Conservation (phyloP, 2,113 vertebrate species). For the Pedionomus torquatus region DNA sequence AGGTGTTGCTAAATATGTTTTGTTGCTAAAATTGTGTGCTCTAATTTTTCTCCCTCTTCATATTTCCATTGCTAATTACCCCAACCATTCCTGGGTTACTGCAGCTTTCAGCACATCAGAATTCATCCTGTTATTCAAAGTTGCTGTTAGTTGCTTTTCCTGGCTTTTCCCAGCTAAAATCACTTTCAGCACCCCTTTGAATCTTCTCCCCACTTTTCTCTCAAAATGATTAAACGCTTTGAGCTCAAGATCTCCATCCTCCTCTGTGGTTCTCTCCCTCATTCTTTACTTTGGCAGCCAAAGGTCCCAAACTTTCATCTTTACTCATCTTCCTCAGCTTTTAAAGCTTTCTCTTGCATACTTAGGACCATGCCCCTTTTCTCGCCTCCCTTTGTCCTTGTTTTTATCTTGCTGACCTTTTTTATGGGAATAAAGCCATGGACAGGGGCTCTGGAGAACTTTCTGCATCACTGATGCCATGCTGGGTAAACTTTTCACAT, state of each 20-base stretch:
- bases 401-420: background rate
- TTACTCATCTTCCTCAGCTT: background rate
- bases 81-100: background rate
- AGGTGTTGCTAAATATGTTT: background rate
- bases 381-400: background rate
- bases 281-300: background rate
- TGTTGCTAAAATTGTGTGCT: background rate
- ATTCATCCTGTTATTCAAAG: background rate
- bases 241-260: background rate
- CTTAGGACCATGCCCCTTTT: background rate
- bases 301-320: background rate
- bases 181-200: background rate
- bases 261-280: background rate
- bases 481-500: background rate
- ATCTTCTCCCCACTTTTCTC: background rate
- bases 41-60: background rate
- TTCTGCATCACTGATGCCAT: background rate
- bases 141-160: background rate
- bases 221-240: background rate
- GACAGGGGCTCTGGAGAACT: background rate
- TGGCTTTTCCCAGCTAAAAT: background rate
- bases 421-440: background rate
- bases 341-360: background rate
- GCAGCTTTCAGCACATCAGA: background rate
- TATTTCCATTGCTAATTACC: background rate